A percentile compares a stretch with the other conserved stretches of the same genome.
Evolutionary conservation across 2,797 vertebrate genomes (phyloP).

Genomic region (Sebastes vulpes): DNA sequence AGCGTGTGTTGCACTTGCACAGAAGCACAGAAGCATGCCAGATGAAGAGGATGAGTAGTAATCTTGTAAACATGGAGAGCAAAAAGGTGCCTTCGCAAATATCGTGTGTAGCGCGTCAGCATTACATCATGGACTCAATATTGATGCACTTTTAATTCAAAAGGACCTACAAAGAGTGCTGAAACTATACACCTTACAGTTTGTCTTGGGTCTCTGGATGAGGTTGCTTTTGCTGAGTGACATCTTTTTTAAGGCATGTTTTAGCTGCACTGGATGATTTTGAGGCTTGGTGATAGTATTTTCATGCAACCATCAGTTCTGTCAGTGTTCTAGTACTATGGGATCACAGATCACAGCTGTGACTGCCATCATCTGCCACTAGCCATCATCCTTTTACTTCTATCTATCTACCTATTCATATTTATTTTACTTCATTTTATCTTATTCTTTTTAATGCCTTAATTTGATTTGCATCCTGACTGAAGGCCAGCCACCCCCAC

Average conservation of each 20-base stretch:
- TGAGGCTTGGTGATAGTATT: background rate
- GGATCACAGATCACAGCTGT: background rate
- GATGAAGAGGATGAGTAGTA: conserved; percentile 12
- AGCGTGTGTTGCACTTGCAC: background rate
- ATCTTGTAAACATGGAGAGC: background rate
- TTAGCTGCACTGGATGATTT: background rate
- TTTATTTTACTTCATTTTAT: too few relatives aligned
- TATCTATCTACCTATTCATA: too few relatives aligned
- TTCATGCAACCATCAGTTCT: background rate
- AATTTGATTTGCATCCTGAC: too few relatives aligned
- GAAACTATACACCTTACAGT: background rate
- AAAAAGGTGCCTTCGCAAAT: conserved; percentile 15
- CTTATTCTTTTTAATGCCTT: too few relatives aligned
- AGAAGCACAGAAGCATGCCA: background rate
- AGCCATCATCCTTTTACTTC: too few relatives aligned
- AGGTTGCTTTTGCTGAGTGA: background rate
- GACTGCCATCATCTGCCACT: background rate
- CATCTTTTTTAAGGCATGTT: background rate
- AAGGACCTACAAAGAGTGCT: background rate
- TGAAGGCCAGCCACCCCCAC: too few relatives aligned
- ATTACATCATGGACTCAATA: conserved; percentile 9
- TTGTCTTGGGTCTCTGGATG: background rate
- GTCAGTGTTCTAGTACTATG: background rate
- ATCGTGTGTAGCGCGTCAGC: background rate
- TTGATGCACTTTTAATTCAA: background rate